Evolutionary conservation across 2,888 invertebrate species (phyloP).

Genomic region (Lithophane semibrunnea): DNA sequence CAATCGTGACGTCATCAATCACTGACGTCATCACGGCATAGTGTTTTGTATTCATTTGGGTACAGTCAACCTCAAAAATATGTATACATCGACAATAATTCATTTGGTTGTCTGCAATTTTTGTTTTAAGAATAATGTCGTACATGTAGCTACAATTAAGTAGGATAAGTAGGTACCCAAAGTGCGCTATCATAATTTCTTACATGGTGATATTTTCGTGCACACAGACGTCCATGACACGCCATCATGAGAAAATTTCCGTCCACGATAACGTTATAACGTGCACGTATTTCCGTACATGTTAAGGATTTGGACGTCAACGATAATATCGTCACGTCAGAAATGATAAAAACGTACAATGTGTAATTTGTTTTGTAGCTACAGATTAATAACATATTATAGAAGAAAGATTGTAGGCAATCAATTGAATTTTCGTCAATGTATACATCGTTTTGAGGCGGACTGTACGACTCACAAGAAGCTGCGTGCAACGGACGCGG

Average conservation of each 20-base stretch:
- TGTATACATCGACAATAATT: not conserved
- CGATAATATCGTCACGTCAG: too few species aligned
- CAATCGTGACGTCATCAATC: conserved; percentile 59
- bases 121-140: not conserved
- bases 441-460: not conserved
- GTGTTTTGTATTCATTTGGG: conserved; percentile 63
- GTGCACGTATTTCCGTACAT: too few species aligned
- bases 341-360: not conserved
- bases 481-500: not conserved
- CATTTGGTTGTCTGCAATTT: not conserved
- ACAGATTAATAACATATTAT: not conserved
- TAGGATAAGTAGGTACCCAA: not conserved
- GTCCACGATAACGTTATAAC: too few species aligned
- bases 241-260: too few species aligned
- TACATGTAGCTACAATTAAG: not conserved
- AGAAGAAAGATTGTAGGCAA: not conserved
- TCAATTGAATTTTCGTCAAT: not conserved
- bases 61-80: not conserved
- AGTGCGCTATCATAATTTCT: too few species aligned
- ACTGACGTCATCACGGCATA: conserved; percentile 55
- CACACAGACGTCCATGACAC: too few species aligned
- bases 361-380: not conserved
- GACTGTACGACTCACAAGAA: conserved; percentile 35
- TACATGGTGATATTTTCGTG: too few species aligned
- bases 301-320: too few species aligned